These are phyloP conservation scores for Nephrocerus scutellatus DNA, from an alignment of 2,888 invertebrate genomes.

Conservation along the genomic window DNA sequence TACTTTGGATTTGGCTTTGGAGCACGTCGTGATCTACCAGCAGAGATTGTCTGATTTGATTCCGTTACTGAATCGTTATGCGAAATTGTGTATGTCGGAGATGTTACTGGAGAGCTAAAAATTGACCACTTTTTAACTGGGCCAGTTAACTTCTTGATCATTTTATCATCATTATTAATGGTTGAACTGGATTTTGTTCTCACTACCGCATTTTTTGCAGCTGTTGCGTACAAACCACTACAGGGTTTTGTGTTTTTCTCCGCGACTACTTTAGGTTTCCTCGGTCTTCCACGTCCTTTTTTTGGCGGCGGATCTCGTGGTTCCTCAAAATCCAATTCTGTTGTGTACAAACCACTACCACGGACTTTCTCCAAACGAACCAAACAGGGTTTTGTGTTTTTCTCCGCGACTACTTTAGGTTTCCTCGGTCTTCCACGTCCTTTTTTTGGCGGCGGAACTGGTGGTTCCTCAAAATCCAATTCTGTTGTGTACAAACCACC, in stretches of 20 bases:
- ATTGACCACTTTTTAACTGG: constrained; percentile 21
- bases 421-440: too few relatives aligned
- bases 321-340: too few relatives aligned
- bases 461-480: too few relatives aligned
- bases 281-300: too few relatives aligned
- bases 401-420: constrained; percentile 27
- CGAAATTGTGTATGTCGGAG: too few relatives aligned
- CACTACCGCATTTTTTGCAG: neutral
- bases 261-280: too few relatives aligned
- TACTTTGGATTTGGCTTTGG: constrained; percentile 48
- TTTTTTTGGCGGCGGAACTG: too few relatives aligned
- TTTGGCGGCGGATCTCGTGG: too few relatives aligned
- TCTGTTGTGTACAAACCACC: neutral
- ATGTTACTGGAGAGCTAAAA: too few relatives aligned
- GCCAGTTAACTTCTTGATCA: constrained; percentile 21
- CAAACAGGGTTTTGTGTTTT: constrained; percentile 41
- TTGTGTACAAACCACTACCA: neutral
- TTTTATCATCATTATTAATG: constrained; percentile 9
- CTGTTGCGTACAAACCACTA: too few relatives aligned
- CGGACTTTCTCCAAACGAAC: constrained; percentile 40
- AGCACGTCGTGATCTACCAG: constrained; percentile 42
- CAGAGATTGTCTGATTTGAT: constrained; percentile 35
- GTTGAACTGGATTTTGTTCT: neutral
- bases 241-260: constrained; percentile 39
- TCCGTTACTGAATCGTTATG: too few relatives aligned